Conservation (phyloP, 2,113 vertebrate genomes). For the Eublepharis macularius region DNA sequence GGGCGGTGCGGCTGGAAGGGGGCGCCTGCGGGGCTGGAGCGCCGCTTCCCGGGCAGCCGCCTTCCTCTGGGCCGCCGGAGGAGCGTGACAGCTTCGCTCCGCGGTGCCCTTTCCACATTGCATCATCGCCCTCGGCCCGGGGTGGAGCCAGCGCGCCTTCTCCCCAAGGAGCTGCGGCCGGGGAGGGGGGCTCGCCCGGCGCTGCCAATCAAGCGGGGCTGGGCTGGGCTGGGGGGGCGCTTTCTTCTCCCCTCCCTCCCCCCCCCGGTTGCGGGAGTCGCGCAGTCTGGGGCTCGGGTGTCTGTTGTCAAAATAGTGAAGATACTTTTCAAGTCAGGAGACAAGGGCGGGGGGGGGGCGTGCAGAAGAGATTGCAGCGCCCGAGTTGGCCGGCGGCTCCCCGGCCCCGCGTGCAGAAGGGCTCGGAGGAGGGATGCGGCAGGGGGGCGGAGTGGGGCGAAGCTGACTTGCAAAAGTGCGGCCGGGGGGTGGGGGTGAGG, state of each 20-base stretch:
- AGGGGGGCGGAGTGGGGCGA: no score
- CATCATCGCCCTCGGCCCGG: background rate
- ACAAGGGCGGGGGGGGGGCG: background rate
- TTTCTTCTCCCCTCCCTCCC: background rate
- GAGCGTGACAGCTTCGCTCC: background rate
- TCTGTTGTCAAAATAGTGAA: no score
- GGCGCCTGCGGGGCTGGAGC: background rate
- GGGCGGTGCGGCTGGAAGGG: no score
- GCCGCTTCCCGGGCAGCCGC: background rate
- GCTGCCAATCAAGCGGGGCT: constrained; percentile 3
- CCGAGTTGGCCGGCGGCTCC: no score
- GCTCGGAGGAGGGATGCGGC: no score
- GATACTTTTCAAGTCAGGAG: background rate
- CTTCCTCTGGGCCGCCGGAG: no score
- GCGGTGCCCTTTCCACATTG: background rate
- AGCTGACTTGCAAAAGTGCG: background rate
- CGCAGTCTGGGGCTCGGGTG: background rate
- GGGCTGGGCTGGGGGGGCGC: no score
- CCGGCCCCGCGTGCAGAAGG: no score
- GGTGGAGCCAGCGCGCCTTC: background rate
- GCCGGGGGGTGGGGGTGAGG: no score
- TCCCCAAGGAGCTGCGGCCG: background rate
- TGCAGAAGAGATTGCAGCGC: background rate
- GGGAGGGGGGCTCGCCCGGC: background rate
- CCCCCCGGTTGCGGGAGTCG: background rate